Evolutionary conservation across 1,140 invertebrate genomes (phyloP).

Genomic region (Brachionus rotundiformis): DNA sequence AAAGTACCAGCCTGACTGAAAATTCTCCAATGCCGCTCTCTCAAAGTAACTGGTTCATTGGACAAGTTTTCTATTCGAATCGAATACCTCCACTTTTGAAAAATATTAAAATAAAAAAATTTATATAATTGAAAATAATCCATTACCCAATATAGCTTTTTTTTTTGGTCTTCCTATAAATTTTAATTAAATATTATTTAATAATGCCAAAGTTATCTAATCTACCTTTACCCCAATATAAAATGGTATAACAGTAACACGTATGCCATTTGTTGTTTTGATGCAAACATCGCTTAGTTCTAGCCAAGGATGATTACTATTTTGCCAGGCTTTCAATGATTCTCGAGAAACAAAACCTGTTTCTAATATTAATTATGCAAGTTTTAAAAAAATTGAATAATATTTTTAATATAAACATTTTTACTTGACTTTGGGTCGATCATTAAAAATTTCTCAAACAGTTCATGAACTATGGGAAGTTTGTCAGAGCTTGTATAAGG

Average conservation of each 20-base stretch:
- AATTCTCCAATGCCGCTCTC: slow-evolving; percentile 93
- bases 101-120: slow-evolving; percentile 6
- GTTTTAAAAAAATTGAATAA: too few species aligned
- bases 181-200: too few species aligned
- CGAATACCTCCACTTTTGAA: slow-evolving; percentile 80
- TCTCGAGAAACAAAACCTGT: slow-evolving; percentile 76
- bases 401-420: too few species aligned
- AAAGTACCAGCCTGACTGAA: slow-evolving; percentile 89
- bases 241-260: slow-evolving; percentile 94
- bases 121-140: background rate
- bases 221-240: slow-evolving; percentile 82
- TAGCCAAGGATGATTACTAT: slow-evolving; percentile 94
- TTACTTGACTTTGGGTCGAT: slow-evolving; percentile 76
- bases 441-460: slow-evolving; percentile 91
- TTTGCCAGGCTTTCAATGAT: slow-evolving; percentile 88
- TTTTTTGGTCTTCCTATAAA: slow-evolving; percentile 58
- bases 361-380: too few species aligned
- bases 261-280: slow-evolving; percentile 90
- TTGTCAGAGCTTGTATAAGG: slow-evolving; percentile 72
- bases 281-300: slow-evolving; percentile 95
- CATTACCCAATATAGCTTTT: slow-evolving; percentile 59
- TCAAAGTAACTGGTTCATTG: slow-evolving; percentile 78
- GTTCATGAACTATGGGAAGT: slow-evolving; percentile 83
- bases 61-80: slow-evolving; percentile 92
- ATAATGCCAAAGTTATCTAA: background rate